Base-by-base conservation (phyloP, 2,888 invertebrate genomes). In the Vanessa cardui region DNA sequence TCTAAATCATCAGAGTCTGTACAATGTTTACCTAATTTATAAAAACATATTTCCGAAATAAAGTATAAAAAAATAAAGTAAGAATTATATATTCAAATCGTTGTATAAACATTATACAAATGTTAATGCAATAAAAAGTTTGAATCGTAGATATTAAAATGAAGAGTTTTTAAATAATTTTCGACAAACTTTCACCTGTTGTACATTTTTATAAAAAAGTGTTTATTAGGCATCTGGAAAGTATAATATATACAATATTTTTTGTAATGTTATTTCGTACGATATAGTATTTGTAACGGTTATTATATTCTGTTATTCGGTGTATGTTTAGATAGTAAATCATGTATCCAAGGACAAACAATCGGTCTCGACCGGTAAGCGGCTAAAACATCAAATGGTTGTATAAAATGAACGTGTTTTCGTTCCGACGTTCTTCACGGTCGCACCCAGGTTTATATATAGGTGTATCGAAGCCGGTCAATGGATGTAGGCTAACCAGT, bases 401-500 rank as follows among this genome's bases (percentile, higher is more conserved):
- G 15, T 18, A 9, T 33, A 18, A 12, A 26, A 15, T 20, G 18
- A 59, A 49, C 33, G 26, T 15, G 44, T 62, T 69, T 47, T 60
- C 49, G 71, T 74, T 73, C 71, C 70, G 62, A 64, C 66, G 64
- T 68, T 72, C 58, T 71, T 71, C 64, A 59, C 46, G 65, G 58
- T 62, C 54, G 39, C 45, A 62, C 62, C 68, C 49, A 68, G 62
- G 49, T 61, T 45, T 21, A 64, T 70, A 74, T 75, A 74, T 78
- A 75, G 77, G 75, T 74, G 74, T 71, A 73, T 71, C 77, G 72
- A 80, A 82, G 78, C 81, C 80, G 83, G 84, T 80, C 82, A 81
- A 75, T 83, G 80, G 77, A 90, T 86, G 88, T 91, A 82, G 90
- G 89, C 80, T 84, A 89, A 85, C 88, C 83, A 85, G 87, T 89